phyloP scores from a whole-genome alignment of 2,888 invertebrate species.

The Podabrus alpinus region DNA sequence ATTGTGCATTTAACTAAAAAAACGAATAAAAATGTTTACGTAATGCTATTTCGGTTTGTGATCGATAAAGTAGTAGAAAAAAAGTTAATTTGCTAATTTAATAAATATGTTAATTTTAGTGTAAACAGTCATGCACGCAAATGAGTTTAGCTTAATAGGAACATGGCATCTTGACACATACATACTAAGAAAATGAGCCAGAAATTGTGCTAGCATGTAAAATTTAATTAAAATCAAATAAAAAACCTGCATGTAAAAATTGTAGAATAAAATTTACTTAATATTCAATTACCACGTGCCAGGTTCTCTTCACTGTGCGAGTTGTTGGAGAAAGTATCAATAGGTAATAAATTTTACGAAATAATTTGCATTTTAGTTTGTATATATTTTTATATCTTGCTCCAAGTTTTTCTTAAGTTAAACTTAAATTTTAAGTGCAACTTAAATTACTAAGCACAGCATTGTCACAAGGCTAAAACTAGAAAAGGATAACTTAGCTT shows the following conservation, averaged over 20 bases:
- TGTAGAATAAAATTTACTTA: not conserved
- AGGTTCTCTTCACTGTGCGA: not conserved
- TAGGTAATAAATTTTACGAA: not conserved
- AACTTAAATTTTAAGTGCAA: too few species aligned
- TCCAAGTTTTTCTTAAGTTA: too few species aligned
- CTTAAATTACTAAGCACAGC: too few species aligned
- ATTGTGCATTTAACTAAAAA: not conserved
- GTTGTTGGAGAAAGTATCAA: not conserved
- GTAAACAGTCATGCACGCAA: conserved; percentile 15
- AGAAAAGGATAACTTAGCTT: too few species aligned
- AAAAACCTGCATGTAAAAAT: not conserved
- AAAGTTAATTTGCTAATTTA: conserved; percentile 17
- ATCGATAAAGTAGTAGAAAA: not conserved
- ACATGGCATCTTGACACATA: conserved; percentile 33
- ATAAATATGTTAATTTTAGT: conserved; percentile 16
- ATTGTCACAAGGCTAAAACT: too few species aligned
- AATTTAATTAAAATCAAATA: not conserved
- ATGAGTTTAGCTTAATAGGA: conserved; percentile 33
- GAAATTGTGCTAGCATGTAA: conserved; percentile 3
- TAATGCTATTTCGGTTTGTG: not conserved
- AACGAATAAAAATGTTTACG: not conserved
- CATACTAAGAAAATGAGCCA: conserved; percentile 15
- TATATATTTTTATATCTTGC: not conserved
- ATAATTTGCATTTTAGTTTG: not conserved
- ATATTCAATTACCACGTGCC: not conserved